Evolutionary conservation across 2,888 invertebrate genomes (phyloP).

Genomic region (Lumbricus terrestris): DNA sequence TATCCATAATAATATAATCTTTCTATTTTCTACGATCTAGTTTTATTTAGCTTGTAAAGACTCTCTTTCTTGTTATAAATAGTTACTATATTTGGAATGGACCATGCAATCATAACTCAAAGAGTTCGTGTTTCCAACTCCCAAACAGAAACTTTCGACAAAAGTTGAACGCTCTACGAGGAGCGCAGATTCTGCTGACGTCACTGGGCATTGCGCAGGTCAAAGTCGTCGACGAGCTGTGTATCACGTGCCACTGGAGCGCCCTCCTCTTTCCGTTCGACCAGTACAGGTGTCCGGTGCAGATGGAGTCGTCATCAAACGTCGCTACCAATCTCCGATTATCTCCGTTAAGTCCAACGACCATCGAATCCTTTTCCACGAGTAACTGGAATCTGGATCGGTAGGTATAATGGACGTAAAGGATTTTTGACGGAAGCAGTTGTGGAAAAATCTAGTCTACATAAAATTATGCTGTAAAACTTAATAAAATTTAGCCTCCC

Average conservation of each 20-base stretch:
- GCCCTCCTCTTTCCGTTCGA: constrained; percentile 25
- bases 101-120: not conserved
- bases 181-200: constrained; percentile 21
- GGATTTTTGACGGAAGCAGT: not conserved
- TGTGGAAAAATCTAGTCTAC: not conserved
- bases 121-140: not conserved
- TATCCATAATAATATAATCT: too few relatives aligned
- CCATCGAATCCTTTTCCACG: not conserved
- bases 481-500: not conserved
- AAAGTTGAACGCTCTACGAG: not conserved
- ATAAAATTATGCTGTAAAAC: not conserved
- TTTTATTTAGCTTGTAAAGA: not conserved
- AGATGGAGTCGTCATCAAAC: constrained; percentile 11
- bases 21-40: not conserved
- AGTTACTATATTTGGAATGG: not conserved
- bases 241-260: constrained; percentile 8
- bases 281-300: not conserved
- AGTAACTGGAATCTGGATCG: not conserved
- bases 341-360: not conserved
- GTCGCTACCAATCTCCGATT: not conserved
- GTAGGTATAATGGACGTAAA: too few relatives aligned
- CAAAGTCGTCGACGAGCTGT: constrained; percentile 14
- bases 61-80: not conserved
- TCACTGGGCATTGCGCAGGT: constrained; percentile 18
- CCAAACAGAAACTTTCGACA: not conserved